Base-by-base conservation (phyloP, 1,140 invertebrate species). In the Ruditapes philippinarum region DNA sequence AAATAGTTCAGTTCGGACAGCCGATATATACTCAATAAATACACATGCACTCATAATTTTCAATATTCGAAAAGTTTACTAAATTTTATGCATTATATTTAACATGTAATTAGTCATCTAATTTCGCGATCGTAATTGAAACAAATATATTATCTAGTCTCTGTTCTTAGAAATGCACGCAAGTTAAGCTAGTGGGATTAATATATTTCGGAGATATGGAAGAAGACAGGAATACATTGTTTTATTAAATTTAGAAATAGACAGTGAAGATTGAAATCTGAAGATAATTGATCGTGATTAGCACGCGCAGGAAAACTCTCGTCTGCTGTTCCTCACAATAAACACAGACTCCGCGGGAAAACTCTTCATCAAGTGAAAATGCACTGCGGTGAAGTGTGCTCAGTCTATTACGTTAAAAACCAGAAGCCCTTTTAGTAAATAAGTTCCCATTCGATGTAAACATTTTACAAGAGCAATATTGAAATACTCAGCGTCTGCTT, bases 361-460 rank as follows among this genome's bases (percentile, higher is more conserved):
- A 36, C 70, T 45, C 70, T 74, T n/a, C 70, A 28, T 74, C 22
- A 70, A 70, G 65, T 38, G 22, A 38, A 70, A 70, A 70, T 70
- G 22, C 65, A 70, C 33, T 38, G 33, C 33, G 65, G 14, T 22
- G 36, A 70, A 70, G 33, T 38, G 65, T 70, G 28, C 28, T 38
- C 22, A 49, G 74, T 78, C 28, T 78, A 78, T 78, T 78, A 78
- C 42, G 36, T 49, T 51, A 49, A 78, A 78, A 78, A 78, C 74
- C 74, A 78, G 74, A 78, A 78, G 45, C 45, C 74, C 74, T 78
- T 78, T 51, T 49, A 54, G 74, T 78, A 78, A 78, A 78, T 78
- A 78, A 54, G 74, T 78, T 54, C 74, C 42, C 25, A 54, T 51
- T 78, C 45, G 33, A 78, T 54, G 74, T 78, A 78, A 78, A 78